phyloP scores from a whole-genome alignment of 1,140 invertebrate genomes.

The Solen grandis region DNA sequence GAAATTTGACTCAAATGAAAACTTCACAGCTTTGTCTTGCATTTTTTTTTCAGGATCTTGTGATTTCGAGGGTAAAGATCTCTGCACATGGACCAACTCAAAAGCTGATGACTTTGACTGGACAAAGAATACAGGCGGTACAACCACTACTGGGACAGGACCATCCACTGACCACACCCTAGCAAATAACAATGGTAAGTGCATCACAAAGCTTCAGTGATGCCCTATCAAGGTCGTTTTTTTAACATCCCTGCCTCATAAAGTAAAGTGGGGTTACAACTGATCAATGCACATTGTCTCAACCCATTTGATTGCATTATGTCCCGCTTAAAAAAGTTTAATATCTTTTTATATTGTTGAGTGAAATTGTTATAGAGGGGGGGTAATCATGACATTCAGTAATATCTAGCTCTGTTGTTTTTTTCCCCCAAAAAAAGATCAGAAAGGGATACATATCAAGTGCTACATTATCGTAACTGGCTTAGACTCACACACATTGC shows the following conservation, averaged over 20 bases:
- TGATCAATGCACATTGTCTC: not conserved
- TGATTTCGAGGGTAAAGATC: slow-evolving; percentile 73
- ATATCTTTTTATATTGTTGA: too few species aligned
- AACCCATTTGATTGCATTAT: slow-evolving; percentile 44
- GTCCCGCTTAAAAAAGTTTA: too few species aligned
- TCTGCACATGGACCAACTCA: slow-evolving; percentile 70
- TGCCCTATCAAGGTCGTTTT: not conserved
- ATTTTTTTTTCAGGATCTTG: slow-evolving; percentile 54
- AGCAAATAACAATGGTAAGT: slow-evolving; percentile 13
- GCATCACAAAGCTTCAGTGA: not conserved
- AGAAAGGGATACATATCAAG: too few species aligned
- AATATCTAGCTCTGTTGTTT: too few species aligned
- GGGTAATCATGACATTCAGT: too few species aligned
- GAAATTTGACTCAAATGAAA: too few species aligned
- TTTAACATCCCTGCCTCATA: not conserved
- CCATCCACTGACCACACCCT: slow-evolving; percentile 77
- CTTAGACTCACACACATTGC: too few species aligned
- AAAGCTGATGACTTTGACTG: slow-evolving; percentile 76
- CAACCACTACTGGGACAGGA: slow-evolving; percentile 64
- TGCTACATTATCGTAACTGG: too few species aligned
- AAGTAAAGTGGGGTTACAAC: not conserved
- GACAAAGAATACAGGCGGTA: slow-evolving; percentile 65
- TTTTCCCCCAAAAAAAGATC: too few species aligned
- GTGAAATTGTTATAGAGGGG: too few species aligned
- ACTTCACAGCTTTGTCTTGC: too few species aligned